Evolutionary conservation across 2,888 invertebrate species (phyloP).

Genomic region (Temnothorax rugatulus): DNA sequence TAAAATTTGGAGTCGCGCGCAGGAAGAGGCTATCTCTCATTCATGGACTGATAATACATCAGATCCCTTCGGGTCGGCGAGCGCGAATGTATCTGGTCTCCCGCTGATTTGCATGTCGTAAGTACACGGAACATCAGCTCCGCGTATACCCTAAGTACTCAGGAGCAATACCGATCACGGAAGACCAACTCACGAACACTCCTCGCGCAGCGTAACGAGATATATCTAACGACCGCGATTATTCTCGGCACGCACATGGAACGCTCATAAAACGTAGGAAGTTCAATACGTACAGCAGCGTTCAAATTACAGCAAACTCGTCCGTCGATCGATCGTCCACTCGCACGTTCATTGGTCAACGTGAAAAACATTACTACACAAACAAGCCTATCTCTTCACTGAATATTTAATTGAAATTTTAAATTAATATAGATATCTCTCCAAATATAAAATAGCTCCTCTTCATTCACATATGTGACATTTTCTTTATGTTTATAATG

Average conservation of each 20-base stretch:
- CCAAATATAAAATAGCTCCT: neutral
- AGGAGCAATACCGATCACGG: conserved; percentile 21
- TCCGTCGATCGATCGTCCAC: conserved; percentile 22
- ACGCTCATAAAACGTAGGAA: conserved; percentile 47
- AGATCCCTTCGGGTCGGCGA: conserved; percentile 39
- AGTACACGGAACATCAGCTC: conserved; percentile 38
- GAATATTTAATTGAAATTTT: conserved; percentile 3
- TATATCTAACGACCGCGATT: conserved; percentile 51
- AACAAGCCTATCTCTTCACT: neutral
- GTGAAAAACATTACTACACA: conserved; percentile 8
- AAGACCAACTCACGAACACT: conserved; percentile 26
- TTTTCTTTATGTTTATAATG: neutral
- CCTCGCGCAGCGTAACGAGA: conserved; percentile 40
- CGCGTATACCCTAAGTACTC: conserved; percentile 28
- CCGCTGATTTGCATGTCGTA: conserved; percentile 37
- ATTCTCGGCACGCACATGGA: conserved; percentile 52
- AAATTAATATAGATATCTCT: conserved; percentile 2
- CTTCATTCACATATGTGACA: neutral
- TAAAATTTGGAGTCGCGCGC: conserved; percentile 70
- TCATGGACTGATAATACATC: conserved; percentile 68
- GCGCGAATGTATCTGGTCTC: conserved; percentile 12
- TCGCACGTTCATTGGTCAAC: conserved; percentile 11
- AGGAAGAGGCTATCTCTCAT: conserved; percentile 65
- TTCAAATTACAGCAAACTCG: conserved; percentile 41
- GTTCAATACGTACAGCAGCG: conserved; percentile 45